Percentiles rank a stretch among this genome's conserved stretches.
These are phyloP conservation scores for Oryzias dopingdopingensis DNA, from an alignment of 2,797 vertebrate genomes.

Conservation along the genomic window DNA sequence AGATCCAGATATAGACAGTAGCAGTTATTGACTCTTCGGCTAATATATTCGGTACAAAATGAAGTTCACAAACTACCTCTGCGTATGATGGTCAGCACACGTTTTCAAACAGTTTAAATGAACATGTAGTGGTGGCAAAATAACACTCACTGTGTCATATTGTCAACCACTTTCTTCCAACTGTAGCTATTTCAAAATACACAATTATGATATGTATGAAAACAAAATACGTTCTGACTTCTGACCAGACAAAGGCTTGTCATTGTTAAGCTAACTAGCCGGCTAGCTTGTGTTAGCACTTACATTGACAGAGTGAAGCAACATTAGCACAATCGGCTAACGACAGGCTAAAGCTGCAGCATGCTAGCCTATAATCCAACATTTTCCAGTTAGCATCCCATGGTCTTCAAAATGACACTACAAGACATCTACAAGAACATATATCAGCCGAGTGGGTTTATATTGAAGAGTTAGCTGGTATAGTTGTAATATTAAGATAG, in stretches of 20 bases:
- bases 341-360: conserved; percentile 29
- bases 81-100: not conserved
- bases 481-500: conserved; percentile 7
- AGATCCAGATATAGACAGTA: not conserved
- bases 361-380: conserved; percentile 24
- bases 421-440: not conserved
- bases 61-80: not conserved
- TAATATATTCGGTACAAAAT: not conserved
- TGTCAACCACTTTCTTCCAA: conserved; percentile 4
- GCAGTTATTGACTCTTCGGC: not conserved
- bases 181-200: not conserved
- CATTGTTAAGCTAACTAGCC: conserved; percentile 42
- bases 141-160: conserved; percentile 15
- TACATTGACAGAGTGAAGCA: conserved; percentile 7
- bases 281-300: conserved; percentile 15
- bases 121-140: conserved; percentile 26
- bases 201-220: conserved; percentile 28
- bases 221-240: conserved; percentile 4
- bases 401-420: not conserved
- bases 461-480: not conserved
- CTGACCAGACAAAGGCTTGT: conserved; percentile 47
- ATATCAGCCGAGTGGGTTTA: not conserved
- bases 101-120: conserved; percentile 2
- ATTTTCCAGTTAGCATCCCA: conserved; percentile 13
- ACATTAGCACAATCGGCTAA: conserved; percentile 49